These are phyloP conservation scores for Chaenogobius annularis DNA, from an alignment of 2,113 vertebrate genomes.

Conservation along the genomic window DNA sequence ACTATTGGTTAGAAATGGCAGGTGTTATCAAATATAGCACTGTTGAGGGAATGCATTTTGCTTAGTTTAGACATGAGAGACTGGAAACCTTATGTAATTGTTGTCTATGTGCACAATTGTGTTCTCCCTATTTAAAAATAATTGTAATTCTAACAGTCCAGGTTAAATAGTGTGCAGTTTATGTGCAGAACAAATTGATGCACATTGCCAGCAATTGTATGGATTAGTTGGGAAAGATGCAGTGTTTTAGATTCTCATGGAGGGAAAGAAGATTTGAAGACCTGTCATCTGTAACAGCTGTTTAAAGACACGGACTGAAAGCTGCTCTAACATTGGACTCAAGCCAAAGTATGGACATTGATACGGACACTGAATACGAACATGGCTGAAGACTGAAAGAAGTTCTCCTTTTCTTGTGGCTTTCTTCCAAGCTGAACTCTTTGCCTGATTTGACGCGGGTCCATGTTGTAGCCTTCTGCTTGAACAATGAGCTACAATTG, in stretches of 20 bases:
- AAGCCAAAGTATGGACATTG: slow-evolving; percentile 59
- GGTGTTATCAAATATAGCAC: slow-evolving; percentile 43
- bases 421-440: slow-evolving; percentile 49
- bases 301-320: slow-evolving; percentile 66
- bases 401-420: slow-evolving; percentile 40
- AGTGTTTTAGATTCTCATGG: slow-evolving; percentile 75
- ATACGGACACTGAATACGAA: slow-evolving; percentile 59
- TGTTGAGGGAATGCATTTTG: slow-evolving; percentile 63
- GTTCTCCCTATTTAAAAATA: slow-evolving; percentile 26
- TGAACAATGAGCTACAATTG: slow-evolving; percentile 53
- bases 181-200: slow-evolving; percentile 49
- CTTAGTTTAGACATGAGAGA: slow-evolving; percentile 71
- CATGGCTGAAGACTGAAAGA: slow-evolving; percentile 49
- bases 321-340: slow-evolving; percentile 71
- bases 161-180: neutral
- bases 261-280: slow-evolving; percentile 68
- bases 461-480: slow-evolving; percentile 62
- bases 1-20: slow-evolving; percentile 56
- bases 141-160: neutral
- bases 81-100: slow-evolving; percentile 81
- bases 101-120: slow-evolving; percentile 70
- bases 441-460: slow-evolving; percentile 73
- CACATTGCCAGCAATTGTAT: slow-evolving; percentile 73
- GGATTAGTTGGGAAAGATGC: slow-evolving; percentile 58
- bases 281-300: slow-evolving; percentile 27